These are phyloP conservation scores for Congeria kusceri DNA, from an alignment of 2,888 invertebrate genomes.

Conservation along the genomic window DNA sequence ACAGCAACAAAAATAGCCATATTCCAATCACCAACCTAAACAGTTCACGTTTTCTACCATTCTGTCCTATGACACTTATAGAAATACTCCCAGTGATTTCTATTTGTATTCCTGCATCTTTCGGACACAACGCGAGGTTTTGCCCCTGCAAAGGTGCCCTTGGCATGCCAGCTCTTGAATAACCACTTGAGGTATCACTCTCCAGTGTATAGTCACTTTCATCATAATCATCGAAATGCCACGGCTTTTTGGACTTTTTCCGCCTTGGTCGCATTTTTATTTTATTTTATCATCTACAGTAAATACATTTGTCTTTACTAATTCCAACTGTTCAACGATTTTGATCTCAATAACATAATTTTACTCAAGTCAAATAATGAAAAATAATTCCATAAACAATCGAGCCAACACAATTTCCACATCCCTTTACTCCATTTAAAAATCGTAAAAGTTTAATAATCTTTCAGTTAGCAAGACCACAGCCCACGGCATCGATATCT, in stretches of 20 bases:
- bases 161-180: constrained; percentile 30
- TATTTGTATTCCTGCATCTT: constrained; percentile 56
- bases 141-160: constrained; percentile 5
- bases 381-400: too few relatives aligned
- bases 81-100: constrained; percentile 59
- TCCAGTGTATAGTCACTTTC: constrained; percentile 59
- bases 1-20: too few relatives aligned
- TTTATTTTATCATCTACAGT: background rate
- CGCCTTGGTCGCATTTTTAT: constrained; percentile 53
- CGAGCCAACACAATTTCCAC: too few relatives aligned
- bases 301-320: constrained; percentile 1
- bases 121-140: constrained; percentile 47
- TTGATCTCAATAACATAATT: background rate
- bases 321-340: background rate
- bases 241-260: constrained; percentile 46
- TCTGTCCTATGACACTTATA: constrained; percentile 55
- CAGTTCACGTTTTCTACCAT: constrained; percentile 51
- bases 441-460: too few relatives aligned
- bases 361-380: too few relatives aligned
- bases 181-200: constrained; percentile 24
- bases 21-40: constrained; percentile 53
- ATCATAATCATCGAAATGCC: constrained; percentile 65
- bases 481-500: too few relatives aligned
- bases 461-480: too few relatives aligned
- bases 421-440: too few relatives aligned